These are phyloP conservation scores for Philereme vetulata DNA, from an alignment of 2,888 invertebrate genomes.

Conservation along the genomic window DNA sequence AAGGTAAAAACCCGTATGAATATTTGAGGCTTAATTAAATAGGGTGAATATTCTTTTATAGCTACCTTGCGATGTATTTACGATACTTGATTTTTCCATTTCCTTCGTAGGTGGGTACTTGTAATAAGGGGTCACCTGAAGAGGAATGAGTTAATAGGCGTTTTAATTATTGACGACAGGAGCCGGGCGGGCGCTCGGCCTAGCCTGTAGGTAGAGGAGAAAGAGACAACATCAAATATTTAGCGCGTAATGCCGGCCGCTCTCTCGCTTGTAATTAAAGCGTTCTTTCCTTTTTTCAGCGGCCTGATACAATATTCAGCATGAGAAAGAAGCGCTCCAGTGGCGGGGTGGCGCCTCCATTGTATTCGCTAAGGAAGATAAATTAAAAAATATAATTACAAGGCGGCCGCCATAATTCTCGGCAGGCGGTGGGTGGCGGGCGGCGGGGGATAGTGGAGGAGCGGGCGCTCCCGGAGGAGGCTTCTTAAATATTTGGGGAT, in stretches of 20 bases:
- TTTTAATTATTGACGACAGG: slow-evolving; percentile 79
- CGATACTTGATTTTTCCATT: slow-evolving; percentile 58
- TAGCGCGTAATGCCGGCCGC: slow-evolving; percentile 79
- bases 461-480: slow-evolving; percentile 82
- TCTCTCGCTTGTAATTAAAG: slow-evolving; percentile 84
- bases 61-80: slow-evolving; percentile 38
- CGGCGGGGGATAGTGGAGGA: slow-evolving; percentile 75
- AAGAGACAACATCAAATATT: slow-evolving; percentile 83
- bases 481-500: slow-evolving; percentile 85
- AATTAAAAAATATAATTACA: slow-evolving; percentile 89
- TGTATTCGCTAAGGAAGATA: slow-evolving; percentile 87
- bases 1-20: slow-evolving; percentile 23
- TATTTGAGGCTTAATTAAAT: slow-evolving; percentile 33
- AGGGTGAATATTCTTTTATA: slow-evolving; percentile 32
- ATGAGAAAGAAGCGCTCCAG: slow-evolving; percentile 83
- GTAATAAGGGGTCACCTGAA: slow-evolving; percentile 74
- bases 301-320: slow-evolving; percentile 84
- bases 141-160: slow-evolving; percentile 82
- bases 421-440: slow-evolving; percentile 73
- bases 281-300: slow-evolving; percentile 84
- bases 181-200: slow-evolving; percentile 43
- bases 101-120: slow-evolving; percentile 15
- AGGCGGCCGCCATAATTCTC: slow-evolving; percentile 86
- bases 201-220: slow-evolving; percentile 46
- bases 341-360: slow-evolving; percentile 84